Evolutionary conservation across 2,888 invertebrate genomes (phyloP).

Genomic region (Cataglyphis cursor): DNA sequence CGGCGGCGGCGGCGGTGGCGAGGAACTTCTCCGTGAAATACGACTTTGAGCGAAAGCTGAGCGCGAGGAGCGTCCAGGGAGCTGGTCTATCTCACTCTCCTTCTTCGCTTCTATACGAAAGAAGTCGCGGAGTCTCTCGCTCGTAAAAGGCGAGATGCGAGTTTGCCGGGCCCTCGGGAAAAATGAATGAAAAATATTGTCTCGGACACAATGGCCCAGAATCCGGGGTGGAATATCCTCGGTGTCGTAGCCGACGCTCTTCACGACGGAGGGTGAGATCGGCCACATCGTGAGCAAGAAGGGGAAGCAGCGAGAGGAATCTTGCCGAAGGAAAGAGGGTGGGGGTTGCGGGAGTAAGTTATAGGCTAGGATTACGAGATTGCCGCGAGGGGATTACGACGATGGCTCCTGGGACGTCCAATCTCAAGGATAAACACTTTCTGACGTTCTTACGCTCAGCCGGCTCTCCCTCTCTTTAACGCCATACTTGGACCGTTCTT

Average conservation of each 20-base stretch:
- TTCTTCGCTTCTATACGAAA: background rate
- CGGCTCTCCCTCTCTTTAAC: constrained; percentile 61
- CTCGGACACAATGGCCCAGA: constrained; percentile 77
- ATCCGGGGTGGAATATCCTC: constrained; percentile 74
- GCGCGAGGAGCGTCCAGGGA: constrained; percentile 54
- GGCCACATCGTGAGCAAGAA: constrained; percentile 28
- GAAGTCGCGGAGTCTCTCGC: constrained; percentile 37
- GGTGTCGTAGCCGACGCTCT: constrained; percentile 56
- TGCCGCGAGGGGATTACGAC: constrained; percentile 86
- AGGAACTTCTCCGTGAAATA: constrained; percentile 49
- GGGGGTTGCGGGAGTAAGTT: constrained; percentile 78
- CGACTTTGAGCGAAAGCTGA: constrained; percentile 48
- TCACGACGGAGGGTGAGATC: constrained; percentile 53
- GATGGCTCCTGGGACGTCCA: constrained; percentile 86
- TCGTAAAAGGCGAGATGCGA: constrained; percentile 39
- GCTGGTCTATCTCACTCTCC: background rate
- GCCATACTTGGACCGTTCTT: constrained; percentile 57
- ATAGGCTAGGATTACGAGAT: constrained; percentile 86
- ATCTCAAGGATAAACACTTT: constrained; percentile 87
- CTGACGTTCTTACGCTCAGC: constrained; percentile 81
- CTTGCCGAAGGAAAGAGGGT: constrained; percentile 25
- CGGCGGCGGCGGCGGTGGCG: constrained; percentile 23
- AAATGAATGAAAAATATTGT: constrained; percentile 82
- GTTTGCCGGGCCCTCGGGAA: constrained; percentile 61
- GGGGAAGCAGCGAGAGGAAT: background rate